Conservation (phyloP, 2,888 invertebrate species). For the Meiosimyza decipiens region DNA sequence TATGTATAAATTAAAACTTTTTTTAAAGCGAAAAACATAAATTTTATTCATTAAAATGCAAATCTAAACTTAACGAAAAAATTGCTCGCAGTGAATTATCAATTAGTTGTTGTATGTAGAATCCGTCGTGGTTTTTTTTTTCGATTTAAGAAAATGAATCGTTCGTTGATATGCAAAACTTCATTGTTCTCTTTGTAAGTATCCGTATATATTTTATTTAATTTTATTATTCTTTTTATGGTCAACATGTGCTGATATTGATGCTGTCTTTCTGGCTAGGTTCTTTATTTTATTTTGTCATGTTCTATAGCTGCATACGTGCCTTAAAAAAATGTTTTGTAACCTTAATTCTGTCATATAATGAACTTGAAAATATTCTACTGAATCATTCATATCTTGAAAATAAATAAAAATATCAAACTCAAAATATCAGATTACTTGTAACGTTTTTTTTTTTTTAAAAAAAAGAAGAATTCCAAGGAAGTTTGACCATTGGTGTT, state of each 20-base stretch:
- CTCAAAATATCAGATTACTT: too few species aligned
- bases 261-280: conserved; percentile 11
- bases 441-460: too few species aligned
- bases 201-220: too few species aligned
- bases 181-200: too few species aligned
- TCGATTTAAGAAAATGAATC: too few species aligned
- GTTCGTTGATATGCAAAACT: too few species aligned
- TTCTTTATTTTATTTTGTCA: conserved; percentile 10
- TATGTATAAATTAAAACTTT: too few species aligned
- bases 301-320: background rate
- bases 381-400: conserved; percentile 3
- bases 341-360: conserved; percentile 21
- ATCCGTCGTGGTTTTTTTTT: too few species aligned
- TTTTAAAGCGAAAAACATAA: too few species aligned
- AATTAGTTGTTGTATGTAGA: conserved; percentile 13
- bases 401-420: background rate
- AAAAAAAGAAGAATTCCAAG: too few species aligned
- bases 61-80: conserved; percentile 22
- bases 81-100: conserved; percentile 30
- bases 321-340: background rate
- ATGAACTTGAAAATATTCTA: conserved; percentile 7
- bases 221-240: conserved; percentile 27
- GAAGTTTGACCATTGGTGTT: background rate
- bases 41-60: conserved; percentile 28
- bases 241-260: conserved; percentile 22